Evolutionary conservation across 1,140 invertebrate genomes (phyloP).

Genomic region (Ceratina calcarata): DNA sequence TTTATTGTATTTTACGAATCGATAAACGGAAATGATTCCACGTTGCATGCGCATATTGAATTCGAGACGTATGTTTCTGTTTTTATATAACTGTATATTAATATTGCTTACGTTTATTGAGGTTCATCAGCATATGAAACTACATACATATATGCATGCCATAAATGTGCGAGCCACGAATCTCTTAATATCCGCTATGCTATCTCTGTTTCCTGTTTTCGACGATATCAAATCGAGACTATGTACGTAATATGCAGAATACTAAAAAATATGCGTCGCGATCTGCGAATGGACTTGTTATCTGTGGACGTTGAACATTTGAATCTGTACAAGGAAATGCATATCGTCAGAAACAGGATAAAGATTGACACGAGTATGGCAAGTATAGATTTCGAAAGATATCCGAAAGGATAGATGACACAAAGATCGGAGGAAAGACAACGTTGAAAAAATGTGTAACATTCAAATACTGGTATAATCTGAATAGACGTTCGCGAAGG

Average conservation of each 20-base stretch:
- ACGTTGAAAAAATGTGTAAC: too few species aligned
- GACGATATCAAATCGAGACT: not conserved
- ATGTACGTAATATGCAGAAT: not conserved
- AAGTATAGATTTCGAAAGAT: too few species aligned
- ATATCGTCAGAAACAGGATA: too few species aligned
- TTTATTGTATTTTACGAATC: too few species aligned
- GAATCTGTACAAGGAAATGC: too few species aligned
- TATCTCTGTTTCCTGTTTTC: conserved; percentile 14
- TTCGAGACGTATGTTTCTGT: not conserved
- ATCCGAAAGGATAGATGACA: too few species aligned
- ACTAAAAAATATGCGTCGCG: not conserved
- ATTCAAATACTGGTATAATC: not conserved
- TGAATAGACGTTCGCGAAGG: not conserved
- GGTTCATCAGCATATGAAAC: not conserved
- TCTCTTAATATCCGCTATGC: conserved; percentile 42
- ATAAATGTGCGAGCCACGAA: not conserved
- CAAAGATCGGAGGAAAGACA: too few species aligned
- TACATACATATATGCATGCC: too few species aligned
- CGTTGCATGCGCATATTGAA: too few species aligned
- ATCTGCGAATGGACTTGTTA: not conserved
- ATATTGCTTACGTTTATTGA: not conserved
- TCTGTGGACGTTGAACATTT: too few species aligned
- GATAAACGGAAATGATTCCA: too few species aligned
- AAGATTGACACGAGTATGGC: too few species aligned
- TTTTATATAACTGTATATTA: not conserved